Evolutionary conservation across 35 echinoderm and acorn worm genomes (phyloP).

Genomic region (Strongylocentrotus purpuratus): DNA sequence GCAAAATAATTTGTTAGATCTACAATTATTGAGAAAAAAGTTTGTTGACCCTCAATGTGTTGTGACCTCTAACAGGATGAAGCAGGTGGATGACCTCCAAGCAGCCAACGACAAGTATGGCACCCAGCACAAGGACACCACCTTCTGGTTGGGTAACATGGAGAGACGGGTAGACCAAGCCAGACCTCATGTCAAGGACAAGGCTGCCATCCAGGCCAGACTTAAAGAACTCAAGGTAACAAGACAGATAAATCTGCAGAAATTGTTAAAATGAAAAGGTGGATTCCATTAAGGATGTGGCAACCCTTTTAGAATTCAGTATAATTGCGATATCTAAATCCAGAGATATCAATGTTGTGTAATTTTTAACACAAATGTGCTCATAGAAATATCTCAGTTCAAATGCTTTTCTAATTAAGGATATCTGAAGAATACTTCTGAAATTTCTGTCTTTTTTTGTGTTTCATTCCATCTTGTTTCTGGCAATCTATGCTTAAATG

Average conservation of each 20-base stretch:
- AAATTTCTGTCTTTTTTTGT: no score
- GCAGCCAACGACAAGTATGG: slow-evolving; percentile 61
- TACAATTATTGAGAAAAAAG: not conserved
- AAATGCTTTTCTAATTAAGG: no score
- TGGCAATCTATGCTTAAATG: no score
- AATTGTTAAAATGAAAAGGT: not conserved
- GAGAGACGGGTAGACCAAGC: slow-evolving; percentile 76
- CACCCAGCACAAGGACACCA: slow-evolving; percentile 78
- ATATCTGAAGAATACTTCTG: no score
- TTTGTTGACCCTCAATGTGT: not conserved
- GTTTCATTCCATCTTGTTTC: no score
- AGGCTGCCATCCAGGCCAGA: slow-evolving; percentile 78
- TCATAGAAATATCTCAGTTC: no score
- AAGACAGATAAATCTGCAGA: not conserved
- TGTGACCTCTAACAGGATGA: slow-evolving; percentile 52
- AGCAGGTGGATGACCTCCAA: slow-evolving; percentile 71
- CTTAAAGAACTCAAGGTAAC: slow-evolving; percentile 91
- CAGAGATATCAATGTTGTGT: no score
- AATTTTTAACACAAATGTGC: no score
- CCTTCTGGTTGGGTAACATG: slow-evolving; percentile 78
- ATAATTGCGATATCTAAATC: no score
- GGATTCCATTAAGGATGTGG: not conserved
- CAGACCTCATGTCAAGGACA: slow-evolving; percentile 61
- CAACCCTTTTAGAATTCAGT: no score
- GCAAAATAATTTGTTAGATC: no score